phyloP scores from a whole-genome alignment of 2,113 vertebrate species.

The Chrysochloris asiatica region DNA sequence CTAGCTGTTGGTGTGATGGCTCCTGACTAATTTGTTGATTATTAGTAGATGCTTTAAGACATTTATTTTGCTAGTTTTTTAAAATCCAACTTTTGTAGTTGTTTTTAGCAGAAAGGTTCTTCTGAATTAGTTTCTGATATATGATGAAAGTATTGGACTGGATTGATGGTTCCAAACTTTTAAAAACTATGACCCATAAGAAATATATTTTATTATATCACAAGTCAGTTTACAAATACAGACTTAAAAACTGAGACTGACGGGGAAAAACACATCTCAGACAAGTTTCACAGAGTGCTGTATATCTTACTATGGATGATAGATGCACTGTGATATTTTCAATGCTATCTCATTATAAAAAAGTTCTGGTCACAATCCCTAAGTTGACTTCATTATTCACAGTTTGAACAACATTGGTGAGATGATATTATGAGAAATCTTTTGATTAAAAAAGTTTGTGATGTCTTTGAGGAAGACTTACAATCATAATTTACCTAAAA shows the following conservation, averaged over 20 bases:
- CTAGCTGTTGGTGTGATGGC: neutral
- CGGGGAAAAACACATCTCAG: neutral
- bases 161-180: neutral
- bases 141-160: neutral
- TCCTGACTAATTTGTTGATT: neutral
- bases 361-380: neutral
- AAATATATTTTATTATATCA: neutral
- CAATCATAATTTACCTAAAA: neutral
- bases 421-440: neutral
- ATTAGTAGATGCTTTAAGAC: neutral
- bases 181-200: neutral
- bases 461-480: neutral
- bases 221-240: neutral
- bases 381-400: neutral
- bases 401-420: neutral
- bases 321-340: neutral
- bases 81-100: neutral
- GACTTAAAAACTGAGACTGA: neutral
- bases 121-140: neutral
- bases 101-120: neutral
- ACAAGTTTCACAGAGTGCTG: neutral
- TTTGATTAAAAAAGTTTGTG: neutral
- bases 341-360: neutral
- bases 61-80: neutral
- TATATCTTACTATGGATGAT: no score